Evolutionary conservation across 37 sponge, comb jelly and placozoan species (phyloP), one percentile per base, ranked within the genome.

Genomic region (Cliona cf. orientalis): DNA sequence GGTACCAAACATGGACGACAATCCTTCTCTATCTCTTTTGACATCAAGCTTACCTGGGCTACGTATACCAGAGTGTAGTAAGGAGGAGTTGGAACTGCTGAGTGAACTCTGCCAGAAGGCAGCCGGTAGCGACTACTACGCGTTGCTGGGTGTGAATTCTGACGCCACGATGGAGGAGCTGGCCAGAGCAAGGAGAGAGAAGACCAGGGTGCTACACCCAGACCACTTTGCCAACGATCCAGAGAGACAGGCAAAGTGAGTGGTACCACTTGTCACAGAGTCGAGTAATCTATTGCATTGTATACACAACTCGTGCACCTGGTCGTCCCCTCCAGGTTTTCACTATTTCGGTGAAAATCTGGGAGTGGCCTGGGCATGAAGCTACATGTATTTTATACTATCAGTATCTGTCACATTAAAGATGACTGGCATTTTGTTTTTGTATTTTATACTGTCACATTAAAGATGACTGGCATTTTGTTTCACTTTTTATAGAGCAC

Each of bases 121-220:
- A 11, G 40, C 29, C 36, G 74, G 66, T 22, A 92, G 83, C 75
- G 97, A 96, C 82, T 96, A 89, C 76, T 96, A 96, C 64, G 42
- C 61, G 21, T 55, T 96, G 49, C 58, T 96, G 36, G 91, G 89
- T 55, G 89, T 91, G 42, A 58, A 75, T 0, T 64, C 89, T 1
- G 31, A 41, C 12, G 89, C 94, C 3, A 64, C 31, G 1, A 37
- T 31, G 4, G 83, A 79, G 34, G 94, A 96, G 76, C 67, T 96
- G 1, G 86, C 91, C 9, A 68, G 72, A 55, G 81, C 75, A 19
- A 65, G 94, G 46, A 78, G 97, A 26, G 89, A 91, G 34, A 87
- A 69, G 59, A 87, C 87, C 17, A 45, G 70, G 70, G 65, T 84
- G 62, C 80, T 93, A 0, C 97, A 96, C 56, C 97, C 97, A 26